Evolutionary conservation across 2,888 invertebrate species (phyloP), one percentile per base, ranked within the genome.

Genomic region (Chaitophorus viminalis): DNA sequence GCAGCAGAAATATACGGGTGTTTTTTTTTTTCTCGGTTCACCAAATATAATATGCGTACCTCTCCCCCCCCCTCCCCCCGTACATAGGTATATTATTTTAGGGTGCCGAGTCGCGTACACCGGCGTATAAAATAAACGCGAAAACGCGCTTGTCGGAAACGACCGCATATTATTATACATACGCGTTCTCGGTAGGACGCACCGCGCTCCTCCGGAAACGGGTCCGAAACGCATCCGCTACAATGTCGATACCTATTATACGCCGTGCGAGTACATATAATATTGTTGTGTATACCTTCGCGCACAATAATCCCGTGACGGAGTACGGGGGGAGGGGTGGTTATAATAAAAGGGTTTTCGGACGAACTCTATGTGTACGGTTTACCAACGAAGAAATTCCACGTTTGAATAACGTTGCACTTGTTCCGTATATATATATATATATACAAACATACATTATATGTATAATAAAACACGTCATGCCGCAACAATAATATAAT

Each of bases 201-300:
- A 31, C 33, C 70, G 29, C 74, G 74, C 36, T 74, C 74, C 74
- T 74, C 74, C 74, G 74, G 74, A 74, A 74, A 74, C 31, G 74
- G 74, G 74, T 74, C 74, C 74, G 74, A 74, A 74, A 74, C 74
- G 74, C 74, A 31, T 74, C 74, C 74, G 74, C 31, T 36, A 36
- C 74, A 36, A 36, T 25, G 74, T n/a, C 74, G 74, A 36, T 74
- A 25, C 74, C 33, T 36, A 60, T 46, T 60, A 60, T 25, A 25
- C 36, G 74, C n/a, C n/a, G n/a, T n/a, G n/a, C 70, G 70, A 2
- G 36, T 5, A 25, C 36, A 72, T 33, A 31, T 14, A 72, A 36
- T 8, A 6, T 29, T 70, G 70, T 46, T 14, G 11, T 46, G 46
- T 14, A 31, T 70, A 31, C 70, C 1, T 4, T 29, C 29, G 29